Base-by-base conservation (phyloP, 2,888 invertebrate species). In the Melanchra persicariae region DNA sequence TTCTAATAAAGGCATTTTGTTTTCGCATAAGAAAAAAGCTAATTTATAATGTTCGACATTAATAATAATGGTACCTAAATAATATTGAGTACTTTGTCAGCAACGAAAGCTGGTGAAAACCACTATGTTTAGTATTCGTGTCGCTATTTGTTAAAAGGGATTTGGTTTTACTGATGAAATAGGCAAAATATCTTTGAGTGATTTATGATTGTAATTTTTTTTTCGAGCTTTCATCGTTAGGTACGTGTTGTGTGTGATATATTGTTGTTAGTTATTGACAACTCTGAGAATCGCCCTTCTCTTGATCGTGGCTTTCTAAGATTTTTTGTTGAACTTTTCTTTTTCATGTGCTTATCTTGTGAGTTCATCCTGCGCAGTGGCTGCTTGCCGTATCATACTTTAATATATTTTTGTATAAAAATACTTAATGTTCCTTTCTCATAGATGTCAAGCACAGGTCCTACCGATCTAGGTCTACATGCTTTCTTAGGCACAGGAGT, bases 61-160 rank as follows among this genome's bases (percentile, higher is more conserved):
- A 43, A 81, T 60, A 62, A 58, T 47, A 61, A 58, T 24, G 34
- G 34, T 69, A 74, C 43, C 22, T 8, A 65, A 22, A 43, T 19
- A 22, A n/a, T 17, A 60, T 78, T 37, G 68, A n/a, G n/a, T 47
- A 45, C 65, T 70, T 70, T 64, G 78, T 72, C 67, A 67, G 72
- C 51, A 17, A 43, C 15, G 58, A 67, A 68, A 77, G 54, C 64
- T 43, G 58, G 62, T 65, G 54, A 76, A 65, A 59, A 81, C 40
- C n/a, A 30, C 8, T 19, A 8, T 47, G 52, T 81, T 63, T n/a
- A 77, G 47, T 37, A 70, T 45, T 34, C 52, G 15, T 63, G 57
- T 65, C 63, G 34, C 79, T 47, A 79, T 81, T 58, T 55, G 61
- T 81, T 54, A 19, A 45, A 63, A 81, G 78, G 82, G 79, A 77